Evolutionary conservation across 2,113 vertebrate genomes (phyloP), one percentile per base, ranked within the genome.

Genomic region (Bufo gargarizans): DNA sequence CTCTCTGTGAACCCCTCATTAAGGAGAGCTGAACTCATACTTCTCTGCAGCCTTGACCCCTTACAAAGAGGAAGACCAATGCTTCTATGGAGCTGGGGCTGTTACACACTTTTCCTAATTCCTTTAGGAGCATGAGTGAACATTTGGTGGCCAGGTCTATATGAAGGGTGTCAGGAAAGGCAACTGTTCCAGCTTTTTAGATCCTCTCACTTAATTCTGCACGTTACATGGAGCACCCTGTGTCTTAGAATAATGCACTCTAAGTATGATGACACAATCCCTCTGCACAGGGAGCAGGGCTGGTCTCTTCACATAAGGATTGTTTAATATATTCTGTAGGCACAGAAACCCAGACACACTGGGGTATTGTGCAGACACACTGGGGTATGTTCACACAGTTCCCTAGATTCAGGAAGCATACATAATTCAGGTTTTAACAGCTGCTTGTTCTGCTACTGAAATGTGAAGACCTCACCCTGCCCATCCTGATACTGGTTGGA

Each of bases 301-400:
- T 33, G 78, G n/a, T 33, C 53, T 7, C 53, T 33, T 45, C 78
- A 56, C 77, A 56, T 56, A 33, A 16, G 77, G 17, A 16, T 33
- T 79, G 53, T 22, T 3, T 56, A 79, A 79, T 79, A 79, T 56
- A 80, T 80, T 80, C 55, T 43, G 55, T 43, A n/a, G 56, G 77
- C 50, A 55, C 49, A 77, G 19, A 19, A 77, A 19, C 74, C 17
- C 33, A 74, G 43, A 43, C 14, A 49, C 76, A 77, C 49, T 53
- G 19, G 76, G 19, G 20, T 77, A 50, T 55, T 77, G 55, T 58
- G 55, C 78, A 22, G 22, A 59, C 59, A 33, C 33, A 33, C 33
- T 33, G 1, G 33, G 33, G 33, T 33, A 56, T 43, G n/a, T 58
- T 59, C 53, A 14, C 16, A 43, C 78, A 43, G 22, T 58, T 59